Base-by-base conservation (phyloP, 2,113 vertebrate genomes). In the Antechinus flavipes region DNA sequence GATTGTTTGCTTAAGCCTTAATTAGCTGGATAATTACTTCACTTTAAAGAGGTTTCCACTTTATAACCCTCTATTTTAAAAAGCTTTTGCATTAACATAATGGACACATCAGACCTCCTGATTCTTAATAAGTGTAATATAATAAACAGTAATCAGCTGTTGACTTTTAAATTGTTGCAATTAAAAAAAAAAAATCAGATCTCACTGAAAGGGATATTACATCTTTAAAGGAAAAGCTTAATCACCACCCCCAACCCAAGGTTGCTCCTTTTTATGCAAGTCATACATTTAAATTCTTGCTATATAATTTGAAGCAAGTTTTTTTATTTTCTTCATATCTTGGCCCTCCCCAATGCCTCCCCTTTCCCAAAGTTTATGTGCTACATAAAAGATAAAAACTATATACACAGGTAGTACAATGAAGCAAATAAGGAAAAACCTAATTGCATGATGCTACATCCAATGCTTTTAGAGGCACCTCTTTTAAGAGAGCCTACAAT, bases 361-460 rank as follows among this genome's bases (percentile, higher is more conserved):
- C 97, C 95, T n/a, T 93, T 95, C 94, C 97, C 94, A 96, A 96
- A 96, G 95, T 99, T 99, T 99, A 99, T 99, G 99, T 99, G 99
- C 99, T 99, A 99, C 99, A 99, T 99, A 99, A 99, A 98, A 99
- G 94, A 96, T 99, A 99, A 99, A 98, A 99, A 98, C 99, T 99
- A 99, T 99, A 99, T 99, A 99, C 99, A 99, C 99, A 99, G 99
- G 99, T 99, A 99, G 99, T 99, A 99, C 99, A 99, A 99, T 98
- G 98, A 99, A 99, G 99, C 99, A 99, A 99, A 99, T 99, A 99
- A 99, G 99, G 98, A 99, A 99, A 99, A 98, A 99, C 99, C 99
- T 99, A 99, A 99, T 99, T 99, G 99, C 99, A 99, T 99, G 99
- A 99, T 99, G 99, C 99, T 99, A 99, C 99, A 99, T 99, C 97